Base-by-base conservation (phyloP, 2,113 vertebrate genomes). In the Gymnorhina tibicen region DNA sequence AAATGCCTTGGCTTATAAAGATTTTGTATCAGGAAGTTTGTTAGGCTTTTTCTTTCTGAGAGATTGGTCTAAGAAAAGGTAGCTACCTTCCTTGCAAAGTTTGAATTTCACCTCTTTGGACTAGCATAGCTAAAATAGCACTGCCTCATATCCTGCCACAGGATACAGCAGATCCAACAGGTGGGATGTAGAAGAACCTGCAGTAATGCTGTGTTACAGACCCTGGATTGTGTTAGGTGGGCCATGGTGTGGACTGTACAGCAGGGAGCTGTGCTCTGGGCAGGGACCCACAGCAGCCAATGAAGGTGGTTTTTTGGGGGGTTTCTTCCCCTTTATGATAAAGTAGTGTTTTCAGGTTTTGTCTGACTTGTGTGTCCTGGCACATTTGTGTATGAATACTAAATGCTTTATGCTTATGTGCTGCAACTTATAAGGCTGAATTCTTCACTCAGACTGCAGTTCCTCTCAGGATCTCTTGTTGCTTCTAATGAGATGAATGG, bases 91-190 rank as follows among this genome's bases (percentile, higher is more conserved):
- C 49, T 42, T 56, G n/a, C 9, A 77, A 17, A 52, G 52, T 81
- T 64, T 32, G 37, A 18, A 14, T 50, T 87, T 90, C 9, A 10
- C 67, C 26, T 78, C 33, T 72, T 75, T 50, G 69, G 66, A 26
- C 35, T 32, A 7, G 39, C 7, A 7, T 16, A 74, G n/a, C 20
- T 78, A 37, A 60, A 81, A 35, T 18, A 77, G 6, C 53, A 17
- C n/a, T 62, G 44, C 46, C 26, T 86, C 0, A 0, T 76, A 30
- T 49, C 12, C 41, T 80, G 37, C 23, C 2, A 0, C 9, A 47
- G 12, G 26, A 11, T 84, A 12, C 22, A 83, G 62, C n/a, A 63
- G 46, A 28, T 77, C 22, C 26, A 0, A 1, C 32, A 66, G 63
- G 7, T 44, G 42, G 26, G 39, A 18, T 59, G 52, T 18, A 12